Percentiles rank a stretch among this genome's conserved stretches.
Conservation (phyloP, 1,140 invertebrate genomes). For the Gryon sp. region DNA sequence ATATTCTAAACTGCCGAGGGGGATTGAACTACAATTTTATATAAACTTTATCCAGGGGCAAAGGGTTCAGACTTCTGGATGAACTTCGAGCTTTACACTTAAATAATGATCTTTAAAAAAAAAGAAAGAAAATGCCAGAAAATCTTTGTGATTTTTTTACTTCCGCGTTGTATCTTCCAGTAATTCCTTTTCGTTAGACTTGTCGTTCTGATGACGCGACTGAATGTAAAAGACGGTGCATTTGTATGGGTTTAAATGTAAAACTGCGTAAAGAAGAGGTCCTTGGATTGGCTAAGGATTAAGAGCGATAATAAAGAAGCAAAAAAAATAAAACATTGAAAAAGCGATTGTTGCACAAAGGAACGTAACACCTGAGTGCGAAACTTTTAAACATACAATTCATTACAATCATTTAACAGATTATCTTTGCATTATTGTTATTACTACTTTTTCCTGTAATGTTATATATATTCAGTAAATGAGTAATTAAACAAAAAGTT, state of each 20-base stretch:
- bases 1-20: conserved; percentile 35
- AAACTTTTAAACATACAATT: too few relatives aligned
- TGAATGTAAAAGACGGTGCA: conserved; percentile 15
- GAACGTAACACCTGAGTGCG: conserved; percentile 6
- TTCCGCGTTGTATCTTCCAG: conserved; percentile 71
- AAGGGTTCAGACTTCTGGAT: too few relatives aligned
- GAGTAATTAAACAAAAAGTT: too few relatives aligned
- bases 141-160: conserved; percentile 51
- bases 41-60: conserved; percentile 25
- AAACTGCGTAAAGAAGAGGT: conserved; percentile 3
- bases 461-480: too few relatives aligned
- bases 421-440: too few relatives aligned
- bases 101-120: conserved; percentile 18
- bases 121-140: conserved; percentile 27
- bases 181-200: conserved; percentile 53
- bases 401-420: too few relatives aligned
- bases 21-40: conserved; percentile 49
- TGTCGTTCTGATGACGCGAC: conserved; percentile 12
- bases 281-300: conserved; percentile 45
- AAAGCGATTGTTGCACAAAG: conserved; percentile 27
- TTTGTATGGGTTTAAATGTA: conserved; percentile 7
- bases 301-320: too few relatives aligned
- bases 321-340: too few relatives aligned
- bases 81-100: conserved; percentile 59
- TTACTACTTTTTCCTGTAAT: too few relatives aligned